Evolutionary conservation across 2,888 invertebrate genomes (phyloP), one percentile per base, ranked within the genome.

Genomic region (Bombyx huttoni): DNA sequence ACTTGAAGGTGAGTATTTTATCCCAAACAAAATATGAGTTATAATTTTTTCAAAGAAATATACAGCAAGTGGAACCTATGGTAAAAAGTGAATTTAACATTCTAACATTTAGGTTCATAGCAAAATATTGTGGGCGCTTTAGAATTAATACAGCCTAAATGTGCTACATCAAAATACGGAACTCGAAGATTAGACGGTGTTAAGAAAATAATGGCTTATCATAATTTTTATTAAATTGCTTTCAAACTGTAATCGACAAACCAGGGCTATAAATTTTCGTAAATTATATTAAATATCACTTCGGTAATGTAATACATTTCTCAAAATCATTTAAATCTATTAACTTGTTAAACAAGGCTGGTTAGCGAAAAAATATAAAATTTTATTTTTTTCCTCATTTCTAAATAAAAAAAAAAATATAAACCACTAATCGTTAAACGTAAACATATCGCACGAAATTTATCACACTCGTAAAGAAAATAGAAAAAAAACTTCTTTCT

Each of bases 391-490:
- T 10, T 40, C 12, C 40, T 12, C 40, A 40, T 40, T 40, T 40
- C 3, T 40, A 47, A 34, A 6, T 46, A 51, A 34, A 47, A 46
- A 51, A 34, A 50, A 12, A 50, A 46, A 45, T 9, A 50, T 34
- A 49, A 13, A 46, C 40, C 8, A 13, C n/a, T 47, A 51, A 51
- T 13, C 34, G 50, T 51, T 73, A 71, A 73, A 72, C 66, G 68
- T 67, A 65, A 67, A 70, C 58, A 62, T 63, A 64, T 62, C 56
- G 58, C 62, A 63, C 59, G 57, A 53, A 56, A 63, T 62, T 63
- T 68, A 72, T 67, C 68, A 70, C 64, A 62, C 59, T 60, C 48
- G 57, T 59, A 64, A 57, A 60, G 59, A 57, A 58, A 60, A 57
- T 60, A 66, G 64, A 61, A 62, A 57, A 53, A 24, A 24, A 24